phyloP scores from a whole-genome alignment of 2,888 invertebrate genomes.

The Noctua janthina region DNA sequence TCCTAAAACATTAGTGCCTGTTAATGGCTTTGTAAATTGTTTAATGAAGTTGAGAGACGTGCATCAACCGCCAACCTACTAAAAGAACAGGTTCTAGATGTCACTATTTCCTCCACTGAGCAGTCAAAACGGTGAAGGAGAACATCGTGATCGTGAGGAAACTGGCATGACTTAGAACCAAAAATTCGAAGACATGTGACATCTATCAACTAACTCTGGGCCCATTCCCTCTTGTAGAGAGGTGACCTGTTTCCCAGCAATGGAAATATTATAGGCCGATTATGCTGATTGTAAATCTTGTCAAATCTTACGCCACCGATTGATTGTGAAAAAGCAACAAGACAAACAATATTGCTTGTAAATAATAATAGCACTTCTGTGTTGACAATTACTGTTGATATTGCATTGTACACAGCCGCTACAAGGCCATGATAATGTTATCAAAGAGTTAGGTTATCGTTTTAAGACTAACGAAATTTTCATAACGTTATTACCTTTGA shows the following conservation, averaged over 20 bases:
- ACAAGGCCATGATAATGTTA: slow-evolving; percentile 9
- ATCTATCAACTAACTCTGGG: neutral
- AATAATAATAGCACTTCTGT: neutral
- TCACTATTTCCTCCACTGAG: neutral
- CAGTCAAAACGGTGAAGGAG: neutral
- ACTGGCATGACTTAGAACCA: too few species aligned
- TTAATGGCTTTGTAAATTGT: neutral
- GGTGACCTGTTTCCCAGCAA: too few species aligned
- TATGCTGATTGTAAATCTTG: neutral
- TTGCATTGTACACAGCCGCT: neutral
- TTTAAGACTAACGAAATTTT: neutral
- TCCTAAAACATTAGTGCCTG: slow-evolving; percentile 36
- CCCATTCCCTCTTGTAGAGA: neutral
- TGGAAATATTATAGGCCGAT: too few species aligned
- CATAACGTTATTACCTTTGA: slow-evolving; percentile 83
- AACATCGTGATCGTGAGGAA: too few species aligned
- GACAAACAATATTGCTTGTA: neutral
- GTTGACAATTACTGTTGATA: neutral
- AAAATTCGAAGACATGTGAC: neutral
- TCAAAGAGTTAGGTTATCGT: slow-evolving; percentile 22
- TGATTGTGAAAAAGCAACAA: neutral
- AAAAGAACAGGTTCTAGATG: neutral
- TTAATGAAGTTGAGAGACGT: neutral
- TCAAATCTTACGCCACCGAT: neutral
- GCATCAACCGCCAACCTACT: neutral